Evolutionary conservation across 2,888 invertebrate species (phyloP).

Genomic region (Drosophila seclusa): DNA sequence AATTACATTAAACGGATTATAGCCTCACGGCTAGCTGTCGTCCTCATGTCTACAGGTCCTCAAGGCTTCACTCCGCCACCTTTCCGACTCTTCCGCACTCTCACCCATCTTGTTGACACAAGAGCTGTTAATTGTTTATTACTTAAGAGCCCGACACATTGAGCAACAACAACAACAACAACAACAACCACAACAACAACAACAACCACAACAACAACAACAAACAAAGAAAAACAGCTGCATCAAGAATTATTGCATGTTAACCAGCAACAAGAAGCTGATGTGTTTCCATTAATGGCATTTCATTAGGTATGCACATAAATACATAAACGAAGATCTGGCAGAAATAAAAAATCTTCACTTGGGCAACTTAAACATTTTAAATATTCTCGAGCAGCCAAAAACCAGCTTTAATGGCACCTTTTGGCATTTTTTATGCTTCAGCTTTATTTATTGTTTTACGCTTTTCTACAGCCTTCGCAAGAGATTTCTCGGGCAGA

Average conservation of each 20-base stretch:
- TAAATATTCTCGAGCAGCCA: constrained; percentile 32
- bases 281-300: constrained; percentile 68
- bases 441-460: constrained; percentile 66
- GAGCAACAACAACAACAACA: constrained; percentile 37
- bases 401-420: constrained; percentile 58
- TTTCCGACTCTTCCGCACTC: constrained; percentile 12
- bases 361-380: constrained; percentile 26
- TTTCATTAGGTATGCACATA: constrained; percentile 74
- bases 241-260: neutral
- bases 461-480: constrained; percentile 22
- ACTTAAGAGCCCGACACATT: constrained; percentile 67
- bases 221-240: neutral
- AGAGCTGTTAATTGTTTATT: constrained; percentile 79
- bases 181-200: constrained; percentile 23
- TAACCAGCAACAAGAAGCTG: constrained; percentile 22
- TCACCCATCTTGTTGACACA: constrained; percentile 48
- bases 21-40: constrained; percentile 21
- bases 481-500: constrained; percentile 50
- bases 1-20: constrained; percentile 80
- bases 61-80: constrained; percentile 15
- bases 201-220: constrained; percentile 28
- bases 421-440: constrained; percentile 75
- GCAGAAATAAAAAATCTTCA: constrained; percentile 41
- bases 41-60: constrained; percentile 17
- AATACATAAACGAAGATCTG: constrained; percentile 62